Percentiles rank a stretch among this genome's conserved stretches.
phyloP scores from a whole-genome alignment of 2,888 invertebrate genomes.

The Euclidia mi region DNA sequence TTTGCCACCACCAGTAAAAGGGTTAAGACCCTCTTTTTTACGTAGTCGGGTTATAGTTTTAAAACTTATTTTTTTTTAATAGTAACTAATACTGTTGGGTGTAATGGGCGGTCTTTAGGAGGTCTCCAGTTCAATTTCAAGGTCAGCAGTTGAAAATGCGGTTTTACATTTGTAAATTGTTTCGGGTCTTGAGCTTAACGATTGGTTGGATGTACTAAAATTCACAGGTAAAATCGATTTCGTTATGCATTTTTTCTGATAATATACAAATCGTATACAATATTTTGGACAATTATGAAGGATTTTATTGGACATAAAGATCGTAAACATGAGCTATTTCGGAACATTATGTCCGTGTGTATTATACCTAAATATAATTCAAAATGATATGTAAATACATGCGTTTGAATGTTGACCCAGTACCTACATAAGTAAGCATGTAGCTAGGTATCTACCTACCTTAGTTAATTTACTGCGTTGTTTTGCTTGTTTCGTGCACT shows the following conservation, averaged over 20 bases:
- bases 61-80: too few species aligned
- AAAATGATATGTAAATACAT: too few species aligned
- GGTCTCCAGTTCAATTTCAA: constrained; percentile 45
- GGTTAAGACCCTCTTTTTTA: too few species aligned
- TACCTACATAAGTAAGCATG: too few species aligned
- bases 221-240: constrained; percentile 43
- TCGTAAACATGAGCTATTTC: neutral
- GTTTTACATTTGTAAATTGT: constrained; percentile 20
- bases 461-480: too few species aligned
- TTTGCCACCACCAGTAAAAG: too few species aligned
- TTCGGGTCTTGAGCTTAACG: constrained; percentile 14
- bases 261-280: constrained; percentile 7
- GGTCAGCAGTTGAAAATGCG: constrained; percentile 21
- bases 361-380: too few species aligned
- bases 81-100: constrained; percentile 21
- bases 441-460: too few species aligned
- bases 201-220: constrained; percentile 23
- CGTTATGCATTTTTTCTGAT: constrained; percentile 31
- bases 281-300: neutral
- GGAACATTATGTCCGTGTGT: neutral
- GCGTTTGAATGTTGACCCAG: too few species aligned
- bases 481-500: too few species aligned
- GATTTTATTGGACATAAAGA: neutral
- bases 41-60: too few species aligned
- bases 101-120: constrained; percentile 33